Conservation (phyloP, 2,113 vertebrate genomes). For the Barnardius zonarius region DNA sequence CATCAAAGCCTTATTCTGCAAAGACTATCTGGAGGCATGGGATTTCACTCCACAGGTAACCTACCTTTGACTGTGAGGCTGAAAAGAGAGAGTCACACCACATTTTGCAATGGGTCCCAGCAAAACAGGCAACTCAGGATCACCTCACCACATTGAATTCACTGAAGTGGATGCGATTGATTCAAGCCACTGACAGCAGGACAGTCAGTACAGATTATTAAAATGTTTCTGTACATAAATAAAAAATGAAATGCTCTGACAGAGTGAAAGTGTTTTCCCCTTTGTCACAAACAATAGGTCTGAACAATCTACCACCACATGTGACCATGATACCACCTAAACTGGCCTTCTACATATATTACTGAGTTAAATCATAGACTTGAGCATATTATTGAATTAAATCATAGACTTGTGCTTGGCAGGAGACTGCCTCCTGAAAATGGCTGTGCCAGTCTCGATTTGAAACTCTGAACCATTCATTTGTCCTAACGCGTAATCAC, state of each 20-base stretch:
- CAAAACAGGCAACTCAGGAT: background rate
- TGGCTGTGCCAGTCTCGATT: background rate
- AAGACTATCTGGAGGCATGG: background rate
- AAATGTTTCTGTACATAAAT: background rate
- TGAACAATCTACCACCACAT: background rate
- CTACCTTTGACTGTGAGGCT: background rate
- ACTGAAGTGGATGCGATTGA: background rate
- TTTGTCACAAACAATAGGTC: background rate
- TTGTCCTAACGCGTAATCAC: background rate
- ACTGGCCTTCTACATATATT: background rate
- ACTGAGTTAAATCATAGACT: background rate
- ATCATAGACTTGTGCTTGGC: background rate
- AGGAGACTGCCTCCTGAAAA: background rate
- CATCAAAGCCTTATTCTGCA: background rate
- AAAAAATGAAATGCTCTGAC: background rate
- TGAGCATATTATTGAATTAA: background rate
- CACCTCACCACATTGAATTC: background rate
- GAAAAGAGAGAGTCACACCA: background rate
- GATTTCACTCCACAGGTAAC: background rate
- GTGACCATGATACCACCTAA: background rate
- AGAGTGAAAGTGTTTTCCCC: background rate
- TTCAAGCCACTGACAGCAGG: background rate
- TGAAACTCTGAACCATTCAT: background rate
- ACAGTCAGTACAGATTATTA: background rate
- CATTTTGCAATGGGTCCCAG: background rate